A percentile compares a stretch with the other conserved stretches of the same genome.
Conservation (phyloP, 2,797 vertebrate species). For the Cheirogaleus major region DNA sequence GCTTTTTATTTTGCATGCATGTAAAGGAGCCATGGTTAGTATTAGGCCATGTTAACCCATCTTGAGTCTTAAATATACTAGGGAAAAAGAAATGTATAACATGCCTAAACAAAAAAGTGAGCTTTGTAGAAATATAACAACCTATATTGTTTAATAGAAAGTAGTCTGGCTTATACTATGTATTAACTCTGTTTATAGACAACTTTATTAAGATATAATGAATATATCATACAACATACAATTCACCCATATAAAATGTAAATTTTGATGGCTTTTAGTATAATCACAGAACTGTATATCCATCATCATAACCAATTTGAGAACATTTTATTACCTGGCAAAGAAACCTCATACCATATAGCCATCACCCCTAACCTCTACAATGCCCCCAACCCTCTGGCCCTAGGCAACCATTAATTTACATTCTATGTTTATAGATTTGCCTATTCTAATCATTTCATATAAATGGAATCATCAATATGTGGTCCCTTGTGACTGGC, state of each 20-base stretch:
- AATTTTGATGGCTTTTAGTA: not conserved
- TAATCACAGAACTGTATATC: not conserved
- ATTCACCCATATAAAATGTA: not conserved
- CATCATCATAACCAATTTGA: not conserved
- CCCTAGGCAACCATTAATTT: not conserved
- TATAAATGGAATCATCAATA: not conserved
- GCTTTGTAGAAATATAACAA: not conserved
- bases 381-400: accelerated
- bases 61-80: not conserved
- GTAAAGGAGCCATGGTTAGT: not conserved
- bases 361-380: not conserved
- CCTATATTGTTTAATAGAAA: not conserved
- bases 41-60: not conserved
- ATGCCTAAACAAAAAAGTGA: not conserved
- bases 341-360: not conserved
- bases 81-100: not conserved
- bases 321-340: not conserved
- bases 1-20: not conserved
- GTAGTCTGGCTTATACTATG: not conserved
- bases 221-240: not conserved
- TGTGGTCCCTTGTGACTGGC: not conserved
- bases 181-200: not conserved
- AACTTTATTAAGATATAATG: not conserved
- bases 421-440: not conserved
- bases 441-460: not conserved